Conservation (phyloP, 2,113 vertebrate species). For the Zingel zingel region DNA sequence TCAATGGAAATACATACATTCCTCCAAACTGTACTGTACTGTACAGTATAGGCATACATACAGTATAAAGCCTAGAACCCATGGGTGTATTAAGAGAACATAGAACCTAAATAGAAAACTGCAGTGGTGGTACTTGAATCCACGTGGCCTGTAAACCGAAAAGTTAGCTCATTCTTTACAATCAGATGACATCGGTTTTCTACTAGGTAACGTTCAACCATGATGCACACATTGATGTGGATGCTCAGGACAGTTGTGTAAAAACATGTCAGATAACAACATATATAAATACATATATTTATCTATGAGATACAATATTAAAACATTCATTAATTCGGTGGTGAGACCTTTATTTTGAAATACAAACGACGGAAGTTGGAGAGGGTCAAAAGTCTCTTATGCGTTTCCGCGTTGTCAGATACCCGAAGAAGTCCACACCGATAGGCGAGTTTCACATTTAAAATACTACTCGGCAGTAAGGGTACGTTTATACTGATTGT, state of each 20-base stretch:
- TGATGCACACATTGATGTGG: neutral
- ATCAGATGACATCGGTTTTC: neutral
- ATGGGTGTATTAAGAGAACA: too few species aligned
- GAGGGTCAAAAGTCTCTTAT: constrained; percentile 39
- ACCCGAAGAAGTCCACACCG: neutral
- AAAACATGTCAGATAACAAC: too few species aligned
- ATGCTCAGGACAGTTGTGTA: too few species aligned
- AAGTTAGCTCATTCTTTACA: neutral
- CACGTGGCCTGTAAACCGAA: neutral
- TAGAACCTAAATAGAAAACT: too few species aligned
- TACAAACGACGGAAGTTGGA: constrained; percentile 32
- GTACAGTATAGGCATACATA: too few species aligned
- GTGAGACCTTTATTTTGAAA: constrained; percentile 63
- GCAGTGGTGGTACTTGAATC: neutral
- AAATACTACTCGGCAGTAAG: neutral
- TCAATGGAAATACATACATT: too few species aligned
- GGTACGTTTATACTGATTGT: constrained; percentile 18
- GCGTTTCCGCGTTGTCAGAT: constrained; percentile 71
- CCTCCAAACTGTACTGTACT: too few species aligned
- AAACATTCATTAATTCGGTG: too few species aligned
- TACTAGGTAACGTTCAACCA: neutral
- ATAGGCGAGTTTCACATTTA: neutral
- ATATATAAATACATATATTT: too few species aligned
- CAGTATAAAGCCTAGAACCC: too few species aligned
- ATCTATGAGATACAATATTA: too few species aligned